Evolutionary conservation across 2,888 invertebrate genomes (phyloP).

Genomic region (Doris montereyensis): DNA sequence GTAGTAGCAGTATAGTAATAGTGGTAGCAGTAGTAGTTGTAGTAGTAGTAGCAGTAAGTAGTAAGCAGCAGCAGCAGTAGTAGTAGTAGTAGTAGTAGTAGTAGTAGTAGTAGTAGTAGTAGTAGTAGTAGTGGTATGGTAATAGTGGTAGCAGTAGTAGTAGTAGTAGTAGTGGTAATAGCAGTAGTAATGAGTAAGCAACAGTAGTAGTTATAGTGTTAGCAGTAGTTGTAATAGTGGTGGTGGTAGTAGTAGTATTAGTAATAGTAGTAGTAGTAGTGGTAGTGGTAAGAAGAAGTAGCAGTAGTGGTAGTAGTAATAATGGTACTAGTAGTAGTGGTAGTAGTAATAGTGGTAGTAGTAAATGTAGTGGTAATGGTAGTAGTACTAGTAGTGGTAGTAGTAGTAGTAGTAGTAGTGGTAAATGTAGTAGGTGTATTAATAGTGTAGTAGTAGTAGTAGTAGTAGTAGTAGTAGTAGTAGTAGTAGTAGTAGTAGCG

Average conservation of each 20-base stretch:
- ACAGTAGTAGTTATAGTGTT: background rate
- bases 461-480: background rate
- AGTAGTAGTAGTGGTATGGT: background rate
- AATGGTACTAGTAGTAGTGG: background rate
- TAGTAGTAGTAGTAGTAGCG: background rate
- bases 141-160: background rate
- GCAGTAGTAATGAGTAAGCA: background rate
- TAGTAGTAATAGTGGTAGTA: background rate
- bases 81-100: slow-evolving; percentile 28
- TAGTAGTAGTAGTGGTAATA: background rate
- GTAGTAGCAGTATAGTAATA: background rate
- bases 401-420: background rate
- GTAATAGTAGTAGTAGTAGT: background rate
- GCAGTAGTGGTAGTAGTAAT: background rate
- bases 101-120: background rate
- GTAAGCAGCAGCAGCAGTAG: background rate
- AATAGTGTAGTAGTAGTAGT: background rate
- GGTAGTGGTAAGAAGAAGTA: background rate
- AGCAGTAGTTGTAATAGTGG: background rate
- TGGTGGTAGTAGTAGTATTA: background rate
- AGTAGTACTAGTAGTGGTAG: background rate
- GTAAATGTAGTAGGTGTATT: background rate
- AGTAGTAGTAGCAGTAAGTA: background rate
- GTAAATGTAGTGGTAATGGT: background rate
- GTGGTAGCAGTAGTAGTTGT: background rate